Percentiles rank a stretch among this genome's conserved stretches.
Conservation (phyloP, 35 echinoderm and acorn worm genomes). For the Chiridota heheva region DNA sequence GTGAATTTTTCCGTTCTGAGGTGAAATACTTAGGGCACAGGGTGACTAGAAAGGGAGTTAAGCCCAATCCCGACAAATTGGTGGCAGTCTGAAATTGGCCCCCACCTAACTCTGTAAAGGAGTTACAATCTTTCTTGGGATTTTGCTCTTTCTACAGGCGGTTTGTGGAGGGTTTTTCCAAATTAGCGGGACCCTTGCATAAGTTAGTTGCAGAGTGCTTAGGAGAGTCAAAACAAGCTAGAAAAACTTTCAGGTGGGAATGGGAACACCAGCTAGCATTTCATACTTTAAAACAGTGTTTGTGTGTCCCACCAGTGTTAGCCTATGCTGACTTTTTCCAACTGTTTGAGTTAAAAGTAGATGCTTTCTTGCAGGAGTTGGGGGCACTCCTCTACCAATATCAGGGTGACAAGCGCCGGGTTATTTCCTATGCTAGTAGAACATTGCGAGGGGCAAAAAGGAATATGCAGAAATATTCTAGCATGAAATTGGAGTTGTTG, state of each 20-base stretch:
- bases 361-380: conserved; percentile 26
- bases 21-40: conserved; percentile 40
- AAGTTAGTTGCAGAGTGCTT: not conserved
- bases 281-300: not conserved
- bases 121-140: conserved; percentile 44
- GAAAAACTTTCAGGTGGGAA: not conserved
- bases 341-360: conserved; percentile 24
- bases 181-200: conserved; percentile 42
- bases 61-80: conserved; percentile 32
- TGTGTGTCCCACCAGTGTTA: conserved; percentile 29
- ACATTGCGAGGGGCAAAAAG: not conserved
- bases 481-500: conserved; percentile 16
- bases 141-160: conserved; percentile 48
- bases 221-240: not conserved
- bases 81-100: conserved; percentile 24
- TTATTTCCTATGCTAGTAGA: conserved; percentile 43
- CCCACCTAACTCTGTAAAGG: not conserved
- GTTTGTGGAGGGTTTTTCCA: conserved; percentile 41
- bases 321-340: conserved; percentile 34
- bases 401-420: conserved; percentile 3
- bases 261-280: not conserved
- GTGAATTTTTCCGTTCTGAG: conserved; percentile 28
- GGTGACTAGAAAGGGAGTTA: conserved; percentile 10
- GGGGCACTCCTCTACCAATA: conserved; percentile 22
- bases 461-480: conserved; percentile 47